Conservation (phyloP, 2,888 invertebrate genomes). For the Harpagoxenus sublaevis region DNA sequence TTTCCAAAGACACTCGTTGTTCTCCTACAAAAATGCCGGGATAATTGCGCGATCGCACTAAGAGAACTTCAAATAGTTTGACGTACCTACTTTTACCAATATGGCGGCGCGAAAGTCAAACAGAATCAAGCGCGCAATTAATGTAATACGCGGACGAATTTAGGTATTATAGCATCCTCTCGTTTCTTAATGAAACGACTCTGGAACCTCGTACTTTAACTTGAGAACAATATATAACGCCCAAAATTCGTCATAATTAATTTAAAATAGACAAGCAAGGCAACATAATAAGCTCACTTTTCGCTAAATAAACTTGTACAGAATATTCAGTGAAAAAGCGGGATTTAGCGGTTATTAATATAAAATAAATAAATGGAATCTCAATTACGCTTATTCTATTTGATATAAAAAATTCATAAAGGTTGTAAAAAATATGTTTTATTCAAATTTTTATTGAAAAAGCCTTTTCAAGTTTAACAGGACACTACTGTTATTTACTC, state of each 20-base stretch:
- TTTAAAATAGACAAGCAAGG: background rate
- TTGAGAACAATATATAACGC: background rate
- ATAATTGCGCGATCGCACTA: constrained; percentile 3
- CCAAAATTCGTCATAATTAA: constrained; percentile 19
- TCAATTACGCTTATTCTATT: background rate
- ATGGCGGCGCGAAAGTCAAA: background rate
- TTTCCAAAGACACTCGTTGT: background rate
- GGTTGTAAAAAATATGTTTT: background rate
- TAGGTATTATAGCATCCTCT: constrained; percentile 4
- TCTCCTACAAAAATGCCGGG: background rate
- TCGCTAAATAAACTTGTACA: background rate
- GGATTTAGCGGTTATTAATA: background rate
- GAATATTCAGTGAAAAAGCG: background rate
- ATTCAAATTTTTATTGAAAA: background rate
- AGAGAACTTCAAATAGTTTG: constrained; percentile 19
- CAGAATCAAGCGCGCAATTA: constrained; percentile 16
- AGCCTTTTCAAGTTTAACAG: background rate
- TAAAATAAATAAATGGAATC: constrained; percentile 9
- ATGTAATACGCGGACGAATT: constrained; percentile 16
- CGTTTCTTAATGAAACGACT: constrained; percentile 11
- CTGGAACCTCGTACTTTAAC: background rate
- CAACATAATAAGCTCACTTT: background rate
- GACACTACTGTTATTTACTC: background rate
- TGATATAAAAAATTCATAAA: background rate
- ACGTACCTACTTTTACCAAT: constrained; percentile 1